Evolutionary conservation across 2,888 invertebrate species (phyloP).

Genomic region (Lepidocyrtinus sp.): DNA sequence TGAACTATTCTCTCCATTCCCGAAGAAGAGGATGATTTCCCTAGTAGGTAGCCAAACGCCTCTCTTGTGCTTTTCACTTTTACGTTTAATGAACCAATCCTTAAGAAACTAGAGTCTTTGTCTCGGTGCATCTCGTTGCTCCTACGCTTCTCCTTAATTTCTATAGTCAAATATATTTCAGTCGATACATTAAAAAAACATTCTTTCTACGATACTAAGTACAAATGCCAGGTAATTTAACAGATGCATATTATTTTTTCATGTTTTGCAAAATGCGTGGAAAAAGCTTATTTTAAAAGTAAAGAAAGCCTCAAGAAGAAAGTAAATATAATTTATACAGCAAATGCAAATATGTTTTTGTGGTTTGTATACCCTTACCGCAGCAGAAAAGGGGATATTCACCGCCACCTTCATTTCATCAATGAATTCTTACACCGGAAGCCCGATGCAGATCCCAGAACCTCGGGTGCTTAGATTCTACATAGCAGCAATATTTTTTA

Average conservation of each 20-base stretch:
- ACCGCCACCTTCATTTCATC: conserved; percentile 47
- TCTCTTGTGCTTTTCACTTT: conserved; percentile 94
- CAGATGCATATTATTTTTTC: too few species aligned
- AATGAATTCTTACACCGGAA: conserved; percentile 53
- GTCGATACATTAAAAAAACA: not conserved
- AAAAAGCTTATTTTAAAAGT: conserved; percentile 39
- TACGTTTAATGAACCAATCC: conserved; percentile 93
- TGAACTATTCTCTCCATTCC: conserved; percentile 76
- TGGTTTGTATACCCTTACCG: conserved; percentile 32
- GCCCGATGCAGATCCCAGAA: conserved; percentile 57
- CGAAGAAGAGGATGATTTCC: conserved; percentile 78
- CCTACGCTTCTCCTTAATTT: conserved; percentile 67
- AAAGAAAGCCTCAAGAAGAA: conserved; percentile 15
- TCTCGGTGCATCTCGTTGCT: conserved; percentile 75
- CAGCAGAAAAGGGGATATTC: conserved; percentile 31
- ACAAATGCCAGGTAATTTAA: not conserved
- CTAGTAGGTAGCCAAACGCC: conserved; percentile 91
- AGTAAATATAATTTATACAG: not conserved
- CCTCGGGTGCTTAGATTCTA: conserved; percentile 57
- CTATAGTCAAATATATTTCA: too few species aligned
- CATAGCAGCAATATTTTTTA: conserved; percentile 54
- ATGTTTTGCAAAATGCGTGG: conserved; percentile 14
- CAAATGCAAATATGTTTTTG: conserved; percentile 5
- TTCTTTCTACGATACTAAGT: too few species aligned
- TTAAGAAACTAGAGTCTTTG: conserved; percentile 90